Evolutionary conservation across 2,797 vertebrate genomes (phyloP).

Genomic region (Enteromius argenteus): DNA sequence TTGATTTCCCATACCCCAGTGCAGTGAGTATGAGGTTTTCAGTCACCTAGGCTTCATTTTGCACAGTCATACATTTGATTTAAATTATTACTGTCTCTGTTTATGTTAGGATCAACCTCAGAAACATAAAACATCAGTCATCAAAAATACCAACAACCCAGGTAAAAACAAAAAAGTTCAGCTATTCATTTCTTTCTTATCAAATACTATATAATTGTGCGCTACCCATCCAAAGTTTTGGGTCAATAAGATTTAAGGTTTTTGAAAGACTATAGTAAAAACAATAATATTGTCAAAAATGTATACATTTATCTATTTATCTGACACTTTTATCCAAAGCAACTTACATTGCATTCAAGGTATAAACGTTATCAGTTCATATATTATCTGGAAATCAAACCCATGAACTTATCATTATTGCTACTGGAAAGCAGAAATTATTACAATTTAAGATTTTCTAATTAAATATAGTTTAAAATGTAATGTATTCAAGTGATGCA

Average conservation of each 20-base stretch:
- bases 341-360: neutral
- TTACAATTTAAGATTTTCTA: too few species aligned
- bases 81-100: constrained; percentile 6
- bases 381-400: neutral
- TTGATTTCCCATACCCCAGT: constrained; percentile 95
- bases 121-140: constrained; percentile 91
- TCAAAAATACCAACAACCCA: constrained; percentile 94
- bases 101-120: constrained; percentile 90
- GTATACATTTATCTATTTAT: neutral
- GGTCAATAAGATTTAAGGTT: neutral
- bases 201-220: neutral
- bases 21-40: constrained; percentile 77
- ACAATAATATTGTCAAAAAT: neutral
- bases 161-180: constrained; percentile 71
- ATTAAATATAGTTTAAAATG: too few species aligned
- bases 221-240: neutral
- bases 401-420: too few species aligned
- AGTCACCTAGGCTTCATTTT: neutral
- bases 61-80: neutral
- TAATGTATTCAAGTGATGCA: too few species aligned
- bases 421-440: too few species aligned
- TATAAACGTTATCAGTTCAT: neutral
- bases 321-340: neutral
- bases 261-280: too few species aligned
- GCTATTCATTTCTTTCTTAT: neutral